Conservation (phyloP, 2,888 invertebrate species). For the Dryomyza anilis region DNA sequence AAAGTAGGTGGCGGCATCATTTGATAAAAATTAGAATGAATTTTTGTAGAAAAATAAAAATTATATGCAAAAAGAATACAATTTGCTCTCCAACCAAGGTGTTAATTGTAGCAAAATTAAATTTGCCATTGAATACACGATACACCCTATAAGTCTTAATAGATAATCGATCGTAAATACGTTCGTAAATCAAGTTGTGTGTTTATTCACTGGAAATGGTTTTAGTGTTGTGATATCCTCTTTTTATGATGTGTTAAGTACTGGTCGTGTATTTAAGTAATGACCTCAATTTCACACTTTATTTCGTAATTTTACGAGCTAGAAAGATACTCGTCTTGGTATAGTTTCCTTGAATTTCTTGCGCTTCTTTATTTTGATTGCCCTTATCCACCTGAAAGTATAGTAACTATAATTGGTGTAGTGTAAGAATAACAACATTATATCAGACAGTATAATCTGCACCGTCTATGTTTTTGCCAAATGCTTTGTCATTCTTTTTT, state of each 20-base stretch:
- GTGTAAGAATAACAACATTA: too few species aligned
- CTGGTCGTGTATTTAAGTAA: slow-evolving; percentile 17
- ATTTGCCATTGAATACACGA: background rate
- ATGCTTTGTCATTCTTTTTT: background rate
- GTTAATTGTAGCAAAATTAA: background rate
- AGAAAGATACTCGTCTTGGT: background rate
- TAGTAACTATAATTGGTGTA: too few species aligned
- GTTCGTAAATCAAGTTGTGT: background rate
- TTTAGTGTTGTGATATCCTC: background rate
- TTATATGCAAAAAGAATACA: too few species aligned
- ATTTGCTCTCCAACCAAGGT: background rate
- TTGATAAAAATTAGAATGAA: too few species aligned
- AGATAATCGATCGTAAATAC: background rate
- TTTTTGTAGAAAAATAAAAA: background rate
- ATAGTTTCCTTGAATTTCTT: slow-evolving; percentile 11
- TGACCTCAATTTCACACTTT: slow-evolving; percentile 50
- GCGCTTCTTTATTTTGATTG: background rate
- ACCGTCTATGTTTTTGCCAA: background rate
- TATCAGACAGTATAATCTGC: slow-evolving; percentile 15
- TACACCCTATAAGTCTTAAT: background rate
- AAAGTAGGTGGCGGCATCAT: background rate
- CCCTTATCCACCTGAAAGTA: too few species aligned
- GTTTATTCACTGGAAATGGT: background rate
- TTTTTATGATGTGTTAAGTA: slow-evolving; percentile 31
- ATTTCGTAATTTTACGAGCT: too few species aligned